A percentile compares a stretch with the other conserved stretches of the same genome.
These are phyloP conservation scores for Trematomus bernacchii DNA, from an alignment of 2,797 vertebrate species.

Conservation along the genomic window DNA sequence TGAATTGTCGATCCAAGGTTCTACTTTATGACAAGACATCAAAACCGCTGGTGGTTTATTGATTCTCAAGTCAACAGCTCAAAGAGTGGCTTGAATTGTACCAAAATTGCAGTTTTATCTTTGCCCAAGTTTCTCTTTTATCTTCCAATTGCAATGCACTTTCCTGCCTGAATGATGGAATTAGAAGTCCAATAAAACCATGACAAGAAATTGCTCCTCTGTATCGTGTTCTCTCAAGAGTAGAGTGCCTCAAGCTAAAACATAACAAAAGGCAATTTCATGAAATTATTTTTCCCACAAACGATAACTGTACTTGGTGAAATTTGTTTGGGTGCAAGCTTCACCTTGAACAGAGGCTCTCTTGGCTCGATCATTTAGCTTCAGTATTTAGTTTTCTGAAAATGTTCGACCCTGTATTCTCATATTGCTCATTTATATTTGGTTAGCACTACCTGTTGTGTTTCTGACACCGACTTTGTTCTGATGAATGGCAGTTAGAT, in stretches of 20 bases:
- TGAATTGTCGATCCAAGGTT: conserved; percentile 38
- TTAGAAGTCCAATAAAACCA: conserved; percentile 67
- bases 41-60: conserved; percentile 45
- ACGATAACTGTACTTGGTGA: conserved; percentile 21
- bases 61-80: conserved; percentile 63
- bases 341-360: conserved; percentile 10
- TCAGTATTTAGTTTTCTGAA: neutral
- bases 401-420: neutral
- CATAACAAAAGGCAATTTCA: conserved; percentile 56
- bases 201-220: conserved; percentile 56
- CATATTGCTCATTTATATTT: neutral
- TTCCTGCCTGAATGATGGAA: conserved; percentile 52
- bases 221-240: conserved; percentile 46
- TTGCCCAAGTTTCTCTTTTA: conserved; percentile 32
- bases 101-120: conserved; percentile 48
- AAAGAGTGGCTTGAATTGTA: conserved; percentile 44
- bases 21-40: too few relatives aligned
- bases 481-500: neutral
- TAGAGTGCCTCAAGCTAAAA: conserved; percentile 51
- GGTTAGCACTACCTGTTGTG: neutral
- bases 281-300: conserved; percentile 45
- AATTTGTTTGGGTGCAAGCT: conserved; percentile 4
- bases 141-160: conserved; percentile 49
- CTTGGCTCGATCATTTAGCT: neutral
- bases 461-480: neutral